phyloP scores from a whole-genome alignment of 2,797 vertebrate genomes.

The Characodon lateralis region DNA sequence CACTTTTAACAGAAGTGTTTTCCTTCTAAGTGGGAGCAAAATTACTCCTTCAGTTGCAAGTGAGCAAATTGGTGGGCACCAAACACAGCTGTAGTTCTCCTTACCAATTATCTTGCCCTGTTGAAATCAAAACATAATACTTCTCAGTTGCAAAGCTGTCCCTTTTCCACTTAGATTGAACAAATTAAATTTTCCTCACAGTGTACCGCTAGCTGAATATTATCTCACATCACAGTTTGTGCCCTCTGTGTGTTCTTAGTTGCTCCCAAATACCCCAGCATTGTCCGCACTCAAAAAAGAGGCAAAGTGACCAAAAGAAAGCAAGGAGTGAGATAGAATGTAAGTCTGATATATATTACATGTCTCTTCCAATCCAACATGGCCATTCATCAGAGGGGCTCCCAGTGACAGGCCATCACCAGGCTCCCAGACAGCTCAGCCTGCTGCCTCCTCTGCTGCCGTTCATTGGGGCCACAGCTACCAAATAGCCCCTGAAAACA shows the following conservation, averaged over 20 bases:
- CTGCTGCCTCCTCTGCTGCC: conserved; percentile 56
- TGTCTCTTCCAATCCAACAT: conserved; percentile 84
- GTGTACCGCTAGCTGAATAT: conserved; percentile 28
- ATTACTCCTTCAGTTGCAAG: neutral
- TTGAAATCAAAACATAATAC: neutral
- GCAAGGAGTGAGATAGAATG: conserved; percentile 63
- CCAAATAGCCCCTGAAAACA: conserved; percentile 82
- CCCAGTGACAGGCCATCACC: conserved; percentile 84
- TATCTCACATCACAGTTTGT: conserved; percentile 33
- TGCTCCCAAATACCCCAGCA: conserved; percentile 24
- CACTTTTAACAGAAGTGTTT: no score
- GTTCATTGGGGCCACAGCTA: conserved; percentile 68
- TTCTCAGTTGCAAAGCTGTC: conserved; percentile 2
- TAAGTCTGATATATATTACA: conserved; percentile 85
- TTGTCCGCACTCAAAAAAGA: conserved; percentile 35
- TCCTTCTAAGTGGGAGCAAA: neutral
- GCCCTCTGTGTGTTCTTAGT: conserved; percentile 16
- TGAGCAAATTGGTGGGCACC: neutral
- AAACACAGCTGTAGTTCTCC: neutral
- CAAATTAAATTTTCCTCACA: conserved; percentile 29
- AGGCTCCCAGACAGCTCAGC: conserved; percentile 74
- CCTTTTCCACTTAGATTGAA: conserved; percentile 14
- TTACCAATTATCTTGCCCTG: neutral
- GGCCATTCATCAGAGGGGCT: conserved; percentile 81
- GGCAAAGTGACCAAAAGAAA: conserved; percentile 36